Evolutionary conservation across 2,797 vertebrate species (phyloP), one percentile per base, ranked within the genome.

Genomic region (Sebastes matsubarae): DNA sequence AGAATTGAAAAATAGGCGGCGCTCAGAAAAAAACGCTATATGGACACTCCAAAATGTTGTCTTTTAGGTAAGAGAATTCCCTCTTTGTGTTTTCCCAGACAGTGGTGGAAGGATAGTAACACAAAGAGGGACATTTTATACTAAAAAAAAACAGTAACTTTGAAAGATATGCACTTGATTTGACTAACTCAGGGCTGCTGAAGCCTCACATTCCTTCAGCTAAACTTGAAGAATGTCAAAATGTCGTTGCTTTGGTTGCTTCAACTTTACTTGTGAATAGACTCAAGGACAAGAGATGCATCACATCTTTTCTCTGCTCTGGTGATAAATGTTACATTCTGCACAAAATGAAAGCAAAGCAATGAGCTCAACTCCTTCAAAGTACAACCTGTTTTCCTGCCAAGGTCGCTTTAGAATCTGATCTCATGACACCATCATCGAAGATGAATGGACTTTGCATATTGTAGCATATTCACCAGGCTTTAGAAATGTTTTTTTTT

Each of bases 291-390:
- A 64, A 66, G 20, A 6, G 27, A 50, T 61, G 2, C 42, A 57
- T 60, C 12, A 18, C 46, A 20, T 64, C 42, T 59, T n/a, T 68
- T 54, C n/a, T 65, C 7, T 38, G 11, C 29, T 22, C 12, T 18
- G 16, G 29, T 73, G 52, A 78, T 72, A 66, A 69, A 75, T 68
- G 22, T 57, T 32, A 50, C 30, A 64, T 63, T 10, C 4, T 29
- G 30, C 73, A n/a, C 27, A n/a, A 46, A 71, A 79, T 70, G 14
- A 73, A 83, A 78, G 66, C 11, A 32, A 34, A 34, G 75, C 73
- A 54, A 81, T 71, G 32, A 61, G 12, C 52, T 80, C n/a, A 18
- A 8, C 29, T 63, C 6, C 11, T n/a, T 42, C 9, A 38, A 42
- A 61, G 50, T 60, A 29, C 38, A 25, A 42, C 22, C 55, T 61